Percentiles rank a stretch among this genome's conserved stretches.
phyloP scores from a whole-genome alignment of 2,888 invertebrate species.

The Drosophila limbata region DNA sequence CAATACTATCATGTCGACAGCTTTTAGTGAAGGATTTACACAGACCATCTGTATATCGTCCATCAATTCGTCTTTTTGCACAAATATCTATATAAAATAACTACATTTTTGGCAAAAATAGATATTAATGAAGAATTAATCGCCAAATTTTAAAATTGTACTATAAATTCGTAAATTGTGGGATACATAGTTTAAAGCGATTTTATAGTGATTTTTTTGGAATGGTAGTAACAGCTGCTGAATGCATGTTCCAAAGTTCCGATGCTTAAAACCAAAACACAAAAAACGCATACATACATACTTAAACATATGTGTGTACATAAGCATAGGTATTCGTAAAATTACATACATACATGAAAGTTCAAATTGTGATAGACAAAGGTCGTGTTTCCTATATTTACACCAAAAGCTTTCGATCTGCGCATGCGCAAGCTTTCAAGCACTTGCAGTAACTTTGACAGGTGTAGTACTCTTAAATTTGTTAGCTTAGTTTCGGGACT shows the following conservation, averaged over 20 bases:
- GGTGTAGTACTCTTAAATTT: constrained; percentile 58
- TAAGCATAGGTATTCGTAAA: constrained; percentile 5
- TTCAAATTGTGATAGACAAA: constrained; percentile 38
- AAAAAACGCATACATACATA: background rate
- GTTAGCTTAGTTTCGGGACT: constrained; percentile 57
- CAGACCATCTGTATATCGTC: too few relatives aligned
- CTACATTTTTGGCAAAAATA: too few relatives aligned
- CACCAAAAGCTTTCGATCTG: constrained; percentile 47
- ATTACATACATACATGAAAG: constrained; percentile 9
- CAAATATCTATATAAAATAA: too few relatives aligned
- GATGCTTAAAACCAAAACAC: background rate
- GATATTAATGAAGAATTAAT: too few relatives aligned
- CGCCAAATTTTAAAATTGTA: too few relatives aligned
- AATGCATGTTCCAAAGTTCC: constrained; percentile 2
- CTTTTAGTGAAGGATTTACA: too few relatives aligned
- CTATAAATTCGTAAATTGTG: too few relatives aligned
- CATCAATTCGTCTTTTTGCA: too few relatives aligned
- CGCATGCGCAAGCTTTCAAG: constrained; percentile 66
- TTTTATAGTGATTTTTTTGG: background rate
- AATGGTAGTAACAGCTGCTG: background rate
- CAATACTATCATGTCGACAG: too few relatives aligned
- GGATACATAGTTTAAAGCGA: too few relatives aligned
- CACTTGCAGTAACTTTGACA: constrained; percentile 54
- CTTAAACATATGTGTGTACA: background rate
- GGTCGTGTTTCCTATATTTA: constrained; percentile 67